Conservation (phyloP, 2,797 vertebrate genomes). For the Gila robusta region DNA sequence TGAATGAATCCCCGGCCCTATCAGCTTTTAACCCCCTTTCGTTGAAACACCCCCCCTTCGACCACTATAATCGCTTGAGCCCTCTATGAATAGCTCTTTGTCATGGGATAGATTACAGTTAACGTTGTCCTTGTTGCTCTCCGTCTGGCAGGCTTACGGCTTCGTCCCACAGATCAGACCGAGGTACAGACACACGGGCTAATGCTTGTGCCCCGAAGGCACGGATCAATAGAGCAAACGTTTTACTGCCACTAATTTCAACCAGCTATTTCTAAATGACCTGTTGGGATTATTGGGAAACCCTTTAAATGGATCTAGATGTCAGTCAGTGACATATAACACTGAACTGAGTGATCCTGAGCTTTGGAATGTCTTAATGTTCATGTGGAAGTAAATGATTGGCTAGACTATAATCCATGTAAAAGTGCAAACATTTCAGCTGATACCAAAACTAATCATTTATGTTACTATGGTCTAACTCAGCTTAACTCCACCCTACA, state of each 20-base stretch:
- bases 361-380: constrained; percentile 46
- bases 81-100: constrained; percentile 88
- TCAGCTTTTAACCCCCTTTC: constrained; percentile 69
- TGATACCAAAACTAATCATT: not conserved
- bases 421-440: constrained; percentile 7
- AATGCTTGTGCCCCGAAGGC: constrained; percentile 1
- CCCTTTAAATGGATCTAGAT: constrained; percentile 25
- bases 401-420: constrained; percentile 8
- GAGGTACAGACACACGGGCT: not conserved
- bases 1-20: constrained; percentile 70
- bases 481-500: not conserved
- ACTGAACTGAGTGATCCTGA: constrained; percentile 25
- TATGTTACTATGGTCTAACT: too few relatives aligned
- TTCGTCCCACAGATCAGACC: constrained; percentile 53
- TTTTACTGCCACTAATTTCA: constrained; percentile 31
- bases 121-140: constrained; percentile 72
- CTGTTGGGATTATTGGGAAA: not conserved
- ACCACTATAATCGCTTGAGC: constrained; percentile 83
- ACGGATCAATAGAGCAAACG: constrained; percentile 14
- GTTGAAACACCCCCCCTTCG: constrained; percentile 78
- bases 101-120: constrained; percentile 84
- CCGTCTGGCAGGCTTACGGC: constrained; percentile 61
- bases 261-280: not conserved
- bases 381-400: constrained; percentile 44
- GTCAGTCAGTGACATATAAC: constrained; percentile 6